Conservation (phyloP, 2,797 vertebrate genomes). For the Coranthus polyacanthus region DNA sequence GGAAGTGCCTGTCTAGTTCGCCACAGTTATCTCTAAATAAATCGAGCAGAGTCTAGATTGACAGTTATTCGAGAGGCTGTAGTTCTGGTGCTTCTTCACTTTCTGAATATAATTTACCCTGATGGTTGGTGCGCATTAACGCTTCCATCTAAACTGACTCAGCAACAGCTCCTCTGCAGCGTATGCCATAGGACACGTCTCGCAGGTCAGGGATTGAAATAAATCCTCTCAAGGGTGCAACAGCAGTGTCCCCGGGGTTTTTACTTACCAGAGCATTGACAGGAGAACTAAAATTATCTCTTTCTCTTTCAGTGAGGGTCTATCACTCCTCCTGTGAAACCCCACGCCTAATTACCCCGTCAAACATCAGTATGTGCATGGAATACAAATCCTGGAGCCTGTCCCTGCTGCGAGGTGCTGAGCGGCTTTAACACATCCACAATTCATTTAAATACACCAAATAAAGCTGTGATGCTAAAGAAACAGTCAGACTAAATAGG, state of each 20-base stretch:
- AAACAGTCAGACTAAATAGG: background rate
- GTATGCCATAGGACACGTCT: constrained; percentile 14
- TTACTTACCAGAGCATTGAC: constrained; percentile 75
- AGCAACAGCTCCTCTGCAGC: constrained; percentile 28
- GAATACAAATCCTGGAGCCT: constrained; percentile 33
- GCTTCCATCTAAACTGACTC: constrained; percentile 22
- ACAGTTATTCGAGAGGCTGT: constrained; percentile 14
- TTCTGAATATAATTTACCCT: constrained; percentile 5
- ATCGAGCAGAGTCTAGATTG: constrained; percentile 7
- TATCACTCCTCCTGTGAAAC: constrained; percentile 69
- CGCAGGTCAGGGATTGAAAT: constrained; percentile 45
- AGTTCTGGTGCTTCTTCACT: constrained; percentile 16
- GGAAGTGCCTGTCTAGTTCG: constrained; percentile 2
- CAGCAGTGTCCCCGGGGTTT: constrained; percentile 50
- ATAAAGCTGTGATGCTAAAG: constrained; percentile 6
- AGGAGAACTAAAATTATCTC: constrained; percentile 74
- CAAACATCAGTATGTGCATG: constrained; percentile 71
- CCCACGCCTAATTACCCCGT: constrained; percentile 76
- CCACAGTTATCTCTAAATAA: background rate
- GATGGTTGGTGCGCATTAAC: constrained; percentile 14
- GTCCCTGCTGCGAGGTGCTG: constrained; percentile 17
- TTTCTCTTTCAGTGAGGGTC: constrained; percentile 73
- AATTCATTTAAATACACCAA: constrained; percentile 23
- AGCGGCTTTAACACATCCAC: constrained; percentile 2
- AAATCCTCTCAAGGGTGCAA: constrained; percentile 56